Evolutionary conservation across 2,113 vertebrate species (phyloP), one percentile per base, ranked within the genome.

Genomic region (Pseudorhombus dupliciocellatus): DNA sequence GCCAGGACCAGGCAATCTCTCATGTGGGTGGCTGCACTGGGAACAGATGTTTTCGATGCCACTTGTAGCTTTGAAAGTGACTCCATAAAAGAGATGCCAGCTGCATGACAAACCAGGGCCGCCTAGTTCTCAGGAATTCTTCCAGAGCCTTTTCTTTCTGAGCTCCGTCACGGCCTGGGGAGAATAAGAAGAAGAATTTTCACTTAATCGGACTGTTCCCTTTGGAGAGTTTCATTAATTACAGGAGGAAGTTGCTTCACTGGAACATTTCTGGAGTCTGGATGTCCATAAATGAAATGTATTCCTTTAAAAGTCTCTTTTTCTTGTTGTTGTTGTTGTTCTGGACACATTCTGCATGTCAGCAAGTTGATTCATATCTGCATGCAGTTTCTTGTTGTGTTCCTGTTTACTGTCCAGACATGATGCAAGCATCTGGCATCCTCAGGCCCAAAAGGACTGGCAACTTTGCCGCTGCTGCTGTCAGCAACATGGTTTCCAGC

Each of bases 21-120:
- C 75, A 72, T 79, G 85, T 86, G 84, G 87, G 70, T 74, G 77
- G 71, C 81, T 82, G 85, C 67, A 65, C 83, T 51, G 79, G 85
- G 69, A 91, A 76, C 92, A 92, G 85, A 88, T 92, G 92, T 89
- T 91, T 91, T 75, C 81, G 84, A 91, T 93, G 88, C 80, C 87
- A 90, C 86, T 86, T 74, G 76, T 84, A 77, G 73, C 83, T 89
- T 90, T 90, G 79, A 92, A 90, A 89, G 85, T 83, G 82, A 90
- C 89, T 90, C 75, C 63, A 77, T 79, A 61, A 90, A 84, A 78
- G 81, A 89, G 69, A 86, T 80, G 77, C 87, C 89, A 84, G 84
- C 88, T 90, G 87, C 77, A 77, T 69, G 58, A 83, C 64, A 81
- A 87, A 88, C 77, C 73, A 58, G 67, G 77, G 74, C 68, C 22